These are phyloP conservation scores for Pseudopleuronectes americanus DNA, from an alignment of 2,797 vertebrate genomes.

Conservation along the genomic window DNA sequence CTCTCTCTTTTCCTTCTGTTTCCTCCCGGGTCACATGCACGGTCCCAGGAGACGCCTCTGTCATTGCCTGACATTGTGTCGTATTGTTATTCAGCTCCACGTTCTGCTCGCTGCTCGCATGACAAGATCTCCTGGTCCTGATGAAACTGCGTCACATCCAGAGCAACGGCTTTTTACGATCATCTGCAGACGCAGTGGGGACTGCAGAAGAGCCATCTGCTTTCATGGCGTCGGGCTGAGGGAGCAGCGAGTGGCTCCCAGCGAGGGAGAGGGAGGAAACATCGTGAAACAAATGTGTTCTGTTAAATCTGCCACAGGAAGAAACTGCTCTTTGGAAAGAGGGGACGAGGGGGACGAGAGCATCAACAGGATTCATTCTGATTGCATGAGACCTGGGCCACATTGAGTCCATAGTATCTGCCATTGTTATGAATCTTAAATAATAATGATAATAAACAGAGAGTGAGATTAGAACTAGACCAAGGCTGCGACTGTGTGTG, in stretches of 20 bases:
- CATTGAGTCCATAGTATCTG: not conserved
- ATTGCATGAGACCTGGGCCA: not conserved
- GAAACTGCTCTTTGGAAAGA: not conserved
- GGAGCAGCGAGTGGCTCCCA: not conserved
- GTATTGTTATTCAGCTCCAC: slow-evolving; percentile 70
- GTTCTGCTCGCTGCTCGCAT: slow-evolving; percentile 30
- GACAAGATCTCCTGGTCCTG: slow-evolving; percentile 44
- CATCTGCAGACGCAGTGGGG: slow-evolving; percentile 38
- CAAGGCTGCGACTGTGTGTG: not conserved
- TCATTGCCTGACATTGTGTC: slow-evolving; percentile 75
- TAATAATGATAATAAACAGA: not conserved
- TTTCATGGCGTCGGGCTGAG: slow-evolving; percentile 36
- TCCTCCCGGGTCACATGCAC: slow-evolving; percentile 35
- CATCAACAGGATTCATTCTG: slow-evolving; percentile 11
- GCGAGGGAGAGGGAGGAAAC: not conserved
- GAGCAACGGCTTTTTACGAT: slow-evolving; percentile 50
- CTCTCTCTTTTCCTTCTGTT: not conserved
- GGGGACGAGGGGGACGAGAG: not conserved
- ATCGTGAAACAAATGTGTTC: not conserved
- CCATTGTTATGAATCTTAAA: not conserved
- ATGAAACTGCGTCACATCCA: slow-evolving; percentile 44
- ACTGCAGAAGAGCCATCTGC: not conserved
- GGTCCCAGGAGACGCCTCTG: slow-evolving; percentile 53
- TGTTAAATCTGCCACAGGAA: not conserved
- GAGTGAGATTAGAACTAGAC: not conserved